Evolutionary conservation across 2,113 vertebrate species (phyloP).

Genomic region (Calyptommatus sinebrachiatus): DNA sequence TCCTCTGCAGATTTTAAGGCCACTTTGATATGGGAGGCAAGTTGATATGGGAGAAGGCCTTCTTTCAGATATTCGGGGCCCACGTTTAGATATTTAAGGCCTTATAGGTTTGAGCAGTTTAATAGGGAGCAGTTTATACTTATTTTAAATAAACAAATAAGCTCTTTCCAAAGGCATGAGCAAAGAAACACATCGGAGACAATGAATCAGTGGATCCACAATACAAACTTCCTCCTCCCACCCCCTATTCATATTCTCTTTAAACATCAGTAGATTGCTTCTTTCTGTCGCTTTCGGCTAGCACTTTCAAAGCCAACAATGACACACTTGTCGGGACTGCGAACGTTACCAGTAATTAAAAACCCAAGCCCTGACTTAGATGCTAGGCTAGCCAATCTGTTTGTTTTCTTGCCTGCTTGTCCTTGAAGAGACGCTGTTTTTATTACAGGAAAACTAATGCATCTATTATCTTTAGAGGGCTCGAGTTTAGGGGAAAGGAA

Average conservation of each 20-base stretch:
- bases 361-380: neutral
- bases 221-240: neutral
- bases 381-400: conserved; percentile 22
- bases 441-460: neutral
- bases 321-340: neutral
- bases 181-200: too few relatives aligned
- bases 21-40: too few relatives aligned
- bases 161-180: too few relatives aligned
- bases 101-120: too few relatives aligned
- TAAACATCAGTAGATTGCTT: conserved; percentile 21
- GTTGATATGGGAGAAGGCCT: too few relatives aligned
- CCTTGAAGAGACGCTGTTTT: neutral
- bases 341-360: conserved; percentile 14
- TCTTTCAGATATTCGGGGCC: too few relatives aligned
- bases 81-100: neutral
- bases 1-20: neutral
- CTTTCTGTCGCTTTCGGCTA: conserved; percentile 24
- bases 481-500: neutral
- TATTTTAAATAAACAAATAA: too few relatives aligned
- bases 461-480: conserved; percentile 11
- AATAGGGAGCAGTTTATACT: too few relatives aligned
- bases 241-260: conserved; percentile 2
- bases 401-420: conserved; percentile 19
- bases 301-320: neutral
- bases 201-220: too few relatives aligned